Base-by-base conservation (phyloP, 1,140 invertebrate species). In the Muscidifurax raptorellus region DNA sequence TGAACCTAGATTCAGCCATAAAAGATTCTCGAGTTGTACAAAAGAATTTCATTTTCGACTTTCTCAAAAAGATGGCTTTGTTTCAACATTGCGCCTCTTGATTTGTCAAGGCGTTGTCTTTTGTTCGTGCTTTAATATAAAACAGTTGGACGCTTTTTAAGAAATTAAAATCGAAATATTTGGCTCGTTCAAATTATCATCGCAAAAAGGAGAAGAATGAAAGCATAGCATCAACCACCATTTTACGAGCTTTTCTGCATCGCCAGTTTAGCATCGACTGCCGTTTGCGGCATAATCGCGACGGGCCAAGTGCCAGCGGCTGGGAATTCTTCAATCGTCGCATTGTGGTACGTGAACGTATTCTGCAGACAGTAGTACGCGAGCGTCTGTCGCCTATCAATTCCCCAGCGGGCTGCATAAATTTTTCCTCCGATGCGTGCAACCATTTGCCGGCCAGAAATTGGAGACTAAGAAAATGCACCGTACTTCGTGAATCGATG, bases 261-360 rank as follows among this genome's bases (percentile, higher is more conserved):
- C 74, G 71, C 30, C 4, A 18, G 5, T 59, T 22, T 59, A n/a
- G 47, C 36, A 64, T 82, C 25, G 28, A 28, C 22, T 22, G 15
- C 3, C 32, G 28, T 52, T 40, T 71, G 9, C 80, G 47, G 3
- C 52, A 75, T 74, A 82, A 75, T 74, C 52, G 81, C 12, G 3
- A 2, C 9, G 59, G 81, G 52, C 72, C 10, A 32, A 82, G 74
- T 76, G 72, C 81, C 81, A 76, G 36, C 18, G 59, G 10, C 44
- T 76, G 18, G 52, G 52, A 28, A 69, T 69, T 76, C 81, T 76
- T 10, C n/a, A 13, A 22, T 25, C 64, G 52, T 67, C 66, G 40
- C 75, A 52, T 78, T 77, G 30, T 75, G 52, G 7, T n/a, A 59
- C 18, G 18, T 59, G 18, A 3, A n/a, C 18, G 52, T 59, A 59